phyloP scores from a whole-genome alignment of 1,140 invertebrate species.

The Steinernema feltiae region DNA sequence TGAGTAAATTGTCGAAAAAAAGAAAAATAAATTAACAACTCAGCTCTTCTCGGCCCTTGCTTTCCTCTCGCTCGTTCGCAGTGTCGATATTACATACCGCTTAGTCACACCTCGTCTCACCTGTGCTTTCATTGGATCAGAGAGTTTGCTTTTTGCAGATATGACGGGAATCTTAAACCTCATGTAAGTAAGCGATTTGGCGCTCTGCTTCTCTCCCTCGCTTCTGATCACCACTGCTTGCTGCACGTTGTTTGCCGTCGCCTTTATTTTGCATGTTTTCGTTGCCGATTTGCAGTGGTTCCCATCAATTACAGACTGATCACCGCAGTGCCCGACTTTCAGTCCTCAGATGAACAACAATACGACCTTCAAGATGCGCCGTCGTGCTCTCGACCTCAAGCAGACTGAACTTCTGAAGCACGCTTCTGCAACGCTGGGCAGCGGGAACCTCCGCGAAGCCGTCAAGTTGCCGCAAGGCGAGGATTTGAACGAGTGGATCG shows the following conservation, averaged over 20 bases:
- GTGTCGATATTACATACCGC: neutral
- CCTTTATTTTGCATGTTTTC: neutral
- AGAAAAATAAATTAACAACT: neutral
- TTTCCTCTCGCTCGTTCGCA: too few species aligned
- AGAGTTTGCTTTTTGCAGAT: neutral
- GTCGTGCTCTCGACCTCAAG: neutral
- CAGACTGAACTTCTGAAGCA: slow-evolving; percentile 6
- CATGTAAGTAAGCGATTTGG: neutral
- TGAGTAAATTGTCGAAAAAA: slow-evolving; percentile 1
- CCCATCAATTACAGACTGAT: neutral
- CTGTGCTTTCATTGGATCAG: neutral
- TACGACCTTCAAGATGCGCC: neutral
- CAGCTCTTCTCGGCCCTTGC: neutral
- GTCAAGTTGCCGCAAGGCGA: slow-evolving; percentile 96
- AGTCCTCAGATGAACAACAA: slow-evolving; percentile 11
- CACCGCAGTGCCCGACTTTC: neutral
- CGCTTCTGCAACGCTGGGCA: slow-evolving; percentile 92
- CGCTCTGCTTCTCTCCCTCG: neutral
- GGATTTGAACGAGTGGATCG: slow-evolving; percentile 99
- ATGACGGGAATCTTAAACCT: slow-evolving; percentile 12
- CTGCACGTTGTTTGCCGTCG: neutral
- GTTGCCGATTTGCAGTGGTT: neutral
- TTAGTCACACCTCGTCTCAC: neutral
- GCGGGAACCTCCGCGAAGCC: slow-evolving; percentile 86
- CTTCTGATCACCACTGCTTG: neutral